Conservation (phyloP, 2,888 invertebrate genomes). For the Capitulum mitella region DNA sequence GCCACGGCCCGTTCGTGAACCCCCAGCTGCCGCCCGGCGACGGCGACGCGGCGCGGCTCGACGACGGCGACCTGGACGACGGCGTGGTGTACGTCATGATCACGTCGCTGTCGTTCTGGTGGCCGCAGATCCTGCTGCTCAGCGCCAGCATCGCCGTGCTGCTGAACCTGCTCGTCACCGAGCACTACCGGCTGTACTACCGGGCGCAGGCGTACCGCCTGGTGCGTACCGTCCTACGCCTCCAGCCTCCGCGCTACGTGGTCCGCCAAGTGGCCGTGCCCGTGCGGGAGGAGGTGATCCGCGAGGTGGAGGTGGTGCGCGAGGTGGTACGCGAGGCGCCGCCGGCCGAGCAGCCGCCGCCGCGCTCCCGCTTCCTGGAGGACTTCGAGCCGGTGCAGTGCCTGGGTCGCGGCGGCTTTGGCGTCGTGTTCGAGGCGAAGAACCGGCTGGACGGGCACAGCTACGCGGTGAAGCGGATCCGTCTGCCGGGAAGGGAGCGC, state of each 20-base stretch:
- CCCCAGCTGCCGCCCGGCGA: not conserved
- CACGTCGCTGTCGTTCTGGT: constrained; percentile 71
- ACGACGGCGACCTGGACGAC: constrained; percentile 37
- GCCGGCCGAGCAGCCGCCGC: not conserved
- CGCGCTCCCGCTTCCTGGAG: not conserved
- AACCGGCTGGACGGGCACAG: constrained; percentile 89
- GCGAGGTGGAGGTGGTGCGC: constrained; percentile 17
- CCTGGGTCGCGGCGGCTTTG: constrained; percentile 87
- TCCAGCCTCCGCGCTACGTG: not conserved
- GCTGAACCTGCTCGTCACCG: constrained; percentile 54
- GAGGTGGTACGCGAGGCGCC: constrained; percentile 23
- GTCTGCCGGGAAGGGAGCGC: constrained; percentile 69
- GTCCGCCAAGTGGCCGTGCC: constrained; percentile 9
- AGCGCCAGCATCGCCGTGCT: constrained; percentile 64
- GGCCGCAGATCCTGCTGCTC: constrained; percentile 70
- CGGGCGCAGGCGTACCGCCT: not conserved
- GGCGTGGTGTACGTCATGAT: constrained; percentile 61
- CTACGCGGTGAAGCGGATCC: constrained; percentile 92
- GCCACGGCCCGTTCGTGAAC: not conserved
- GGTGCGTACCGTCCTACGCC: not conserved
- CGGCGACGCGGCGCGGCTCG: too few species aligned
- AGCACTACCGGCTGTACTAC: constrained; percentile 27
- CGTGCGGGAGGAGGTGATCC: constrained; percentile 8
- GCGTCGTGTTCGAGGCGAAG: constrained; percentile 88
- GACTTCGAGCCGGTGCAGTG: constrained; percentile 78